A percentile compares a stretch with the other conserved stretches of the same genome.
phyloP scores from a whole-genome alignment of 2,113 vertebrate species.

The Melanostigma gelatinosum region DNA sequence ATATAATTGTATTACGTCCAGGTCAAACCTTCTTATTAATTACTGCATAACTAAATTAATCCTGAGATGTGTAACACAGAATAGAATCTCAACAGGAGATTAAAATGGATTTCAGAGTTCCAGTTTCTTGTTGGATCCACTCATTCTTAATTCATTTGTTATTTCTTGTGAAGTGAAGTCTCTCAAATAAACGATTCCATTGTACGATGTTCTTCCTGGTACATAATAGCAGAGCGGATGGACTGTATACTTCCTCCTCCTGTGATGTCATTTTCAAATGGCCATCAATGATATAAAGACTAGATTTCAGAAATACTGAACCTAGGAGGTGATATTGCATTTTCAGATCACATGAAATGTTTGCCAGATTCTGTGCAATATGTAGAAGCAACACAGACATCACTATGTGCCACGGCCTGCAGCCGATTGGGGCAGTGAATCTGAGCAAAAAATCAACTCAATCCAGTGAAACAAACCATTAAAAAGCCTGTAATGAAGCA shows the following conservation, averaged over 20 bases:
- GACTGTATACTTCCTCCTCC: background rate
- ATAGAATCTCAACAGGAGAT: background rate
- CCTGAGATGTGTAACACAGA: no score
- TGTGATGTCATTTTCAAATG: background rate
- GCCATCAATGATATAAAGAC: no score
- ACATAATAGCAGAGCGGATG: background rate
- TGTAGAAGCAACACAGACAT: background rate
- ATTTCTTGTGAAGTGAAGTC: background rate
- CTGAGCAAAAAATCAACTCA: conserved; percentile 7
- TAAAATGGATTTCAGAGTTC: background rate
- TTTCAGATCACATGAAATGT: background rate
- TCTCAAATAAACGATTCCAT: background rate
- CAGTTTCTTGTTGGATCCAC: background rate
- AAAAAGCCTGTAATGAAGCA: conserved; percentile 30
- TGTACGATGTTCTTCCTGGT: background rate
- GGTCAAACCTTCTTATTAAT: no score
- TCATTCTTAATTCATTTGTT: background rate
- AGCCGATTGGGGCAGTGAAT: background rate
- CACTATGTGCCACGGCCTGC: background rate
- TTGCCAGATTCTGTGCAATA: conserved; percentile 2
- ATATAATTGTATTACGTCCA: no score
- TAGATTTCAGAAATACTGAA: background rate
- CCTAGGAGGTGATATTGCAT: background rate
- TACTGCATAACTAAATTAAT: no score
- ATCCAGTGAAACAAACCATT: background rate